Conservation (phyloP, 2,113 vertebrate genomes). For the Hemiprocne comata region DNA sequence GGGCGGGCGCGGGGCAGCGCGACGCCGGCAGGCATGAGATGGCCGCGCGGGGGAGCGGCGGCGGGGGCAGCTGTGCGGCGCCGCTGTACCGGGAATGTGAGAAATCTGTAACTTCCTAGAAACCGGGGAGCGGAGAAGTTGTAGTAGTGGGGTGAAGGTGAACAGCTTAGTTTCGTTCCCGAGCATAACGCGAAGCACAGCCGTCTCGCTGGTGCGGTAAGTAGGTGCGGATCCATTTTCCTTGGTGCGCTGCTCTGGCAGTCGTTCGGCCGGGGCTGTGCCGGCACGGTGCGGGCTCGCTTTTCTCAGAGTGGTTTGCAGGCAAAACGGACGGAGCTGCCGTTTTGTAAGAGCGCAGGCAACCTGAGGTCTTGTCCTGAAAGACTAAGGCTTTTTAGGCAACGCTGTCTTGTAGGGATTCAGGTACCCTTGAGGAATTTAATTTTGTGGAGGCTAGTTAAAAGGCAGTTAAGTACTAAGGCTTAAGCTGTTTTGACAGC, state of each 20-base stretch:
- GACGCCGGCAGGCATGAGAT: neutral
- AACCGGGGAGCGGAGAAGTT: neutral
- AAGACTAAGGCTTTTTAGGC: neutral
- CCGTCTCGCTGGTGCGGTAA: neutral
- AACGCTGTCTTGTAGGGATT: neutral
- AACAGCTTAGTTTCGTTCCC: neutral
- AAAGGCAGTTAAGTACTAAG: neutral
- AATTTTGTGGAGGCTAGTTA: neutral
- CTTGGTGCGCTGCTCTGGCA: too few relatives aligned
- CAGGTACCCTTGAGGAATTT: neutral
- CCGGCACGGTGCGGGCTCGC: accelerated
- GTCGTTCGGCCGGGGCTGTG: neutral
- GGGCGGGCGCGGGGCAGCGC: neutral
- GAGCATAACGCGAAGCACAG: neutral
- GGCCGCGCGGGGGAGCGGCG: neutral
- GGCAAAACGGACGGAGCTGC: accelerated
- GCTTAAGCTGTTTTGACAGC: neutral
- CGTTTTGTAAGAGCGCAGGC: neutral
- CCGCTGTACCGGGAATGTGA: neutral
- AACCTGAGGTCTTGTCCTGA: neutral
- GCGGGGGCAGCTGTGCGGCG: neutral
- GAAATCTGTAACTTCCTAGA: neutral
- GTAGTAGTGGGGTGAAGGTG: neutral
- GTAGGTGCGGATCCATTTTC: neutral
- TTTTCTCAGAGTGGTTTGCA: neutral